Evolutionary conservation across 1,140 invertebrate species (phyloP).

Genomic region (Drosophila navojoa): DNA sequence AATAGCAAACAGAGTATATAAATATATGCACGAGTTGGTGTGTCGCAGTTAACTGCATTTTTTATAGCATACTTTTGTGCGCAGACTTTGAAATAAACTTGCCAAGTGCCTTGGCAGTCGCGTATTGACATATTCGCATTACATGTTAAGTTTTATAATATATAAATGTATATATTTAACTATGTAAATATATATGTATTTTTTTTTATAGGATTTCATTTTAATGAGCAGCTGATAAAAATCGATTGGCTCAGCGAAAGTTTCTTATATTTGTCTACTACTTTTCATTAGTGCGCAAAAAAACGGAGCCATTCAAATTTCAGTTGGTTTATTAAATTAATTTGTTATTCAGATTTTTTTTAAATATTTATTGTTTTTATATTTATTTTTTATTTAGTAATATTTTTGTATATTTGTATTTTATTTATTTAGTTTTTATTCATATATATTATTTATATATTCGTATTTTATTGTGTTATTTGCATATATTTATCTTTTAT

Average conservation of each 20-base stretch:
- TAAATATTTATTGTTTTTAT: too few species aligned
- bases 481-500: too few species aligned
- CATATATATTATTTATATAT: too few species aligned
- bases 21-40: neutral
- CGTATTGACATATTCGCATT: neutral
- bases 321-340: too few species aligned
- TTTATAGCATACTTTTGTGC: conserved; percentile 66
- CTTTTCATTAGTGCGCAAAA: neutral
- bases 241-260: conserved; percentile 29
- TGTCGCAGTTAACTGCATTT: conserved; percentile 23
- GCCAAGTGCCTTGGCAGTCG: conserved; percentile 1
- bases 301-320: neutral
- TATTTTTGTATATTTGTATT: neutral
- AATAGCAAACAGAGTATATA: conserved; percentile 1
- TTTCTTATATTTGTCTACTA: neutral
- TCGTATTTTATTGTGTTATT: too few species aligned
- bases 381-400: neutral
- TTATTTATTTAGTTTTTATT: too few species aligned
- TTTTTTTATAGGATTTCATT: too few species aligned
- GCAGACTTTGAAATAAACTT: conserved; percentile 70
- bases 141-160: neutral
- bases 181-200: too few species aligned
- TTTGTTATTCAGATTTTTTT: too few species aligned
- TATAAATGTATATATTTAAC: too few species aligned
- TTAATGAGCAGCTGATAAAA: conserved; percentile 19